Evolutionary conservation across 2,888 invertebrate genomes (phyloP), one percentile per base, ranked within the genome.

Genomic region (Cylindroiulus punctatus): DNA sequence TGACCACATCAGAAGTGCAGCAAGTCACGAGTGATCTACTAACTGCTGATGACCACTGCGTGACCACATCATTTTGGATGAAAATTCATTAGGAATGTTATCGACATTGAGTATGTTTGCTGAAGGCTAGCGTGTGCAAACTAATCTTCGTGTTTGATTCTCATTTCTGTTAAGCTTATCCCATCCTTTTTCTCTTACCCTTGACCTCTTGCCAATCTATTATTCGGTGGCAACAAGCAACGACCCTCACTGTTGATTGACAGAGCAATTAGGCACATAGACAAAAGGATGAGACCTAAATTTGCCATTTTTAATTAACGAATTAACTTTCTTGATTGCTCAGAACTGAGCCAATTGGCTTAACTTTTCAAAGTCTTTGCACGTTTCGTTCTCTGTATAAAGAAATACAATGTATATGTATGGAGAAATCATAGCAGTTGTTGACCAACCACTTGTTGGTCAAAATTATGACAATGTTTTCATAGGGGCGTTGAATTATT

Each of bases 141-240:
- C 22, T 7, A 36, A 8, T 19, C 22, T 57, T 57, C 57, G 22
- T 57, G 57, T 57, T 57, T 57, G 57, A 57, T 57, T n/a, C 19
- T 57, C 57, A 57, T 22, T n/a, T 5, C 22, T n/a, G 57, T 57
- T 57, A 57, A 57, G 22, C 57, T 57, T 57, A 22, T 57, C 57
- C 22, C 57, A 57, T 57, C 57, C 47, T n/a, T 36, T 52, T 57
- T 57, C 57, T 57, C 19, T 57, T 57, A 57, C 57, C 57, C 57
- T 57, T 57, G 57, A 57, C 57, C 57, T 57, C 57, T 57, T n/a
- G 57, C 57, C 57, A 57, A 57, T 57, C 57, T n/a, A 57, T 57
- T 57, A 57, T 57, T 57, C 57, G 22, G 57, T 57, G 57, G 57
- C 57, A 57, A 57, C 57, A 22, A n/a, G 57, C 57, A 57, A 57